Conservation (phyloP, 2,113 vertebrate genomes). For the Rana temporaria region DNA sequence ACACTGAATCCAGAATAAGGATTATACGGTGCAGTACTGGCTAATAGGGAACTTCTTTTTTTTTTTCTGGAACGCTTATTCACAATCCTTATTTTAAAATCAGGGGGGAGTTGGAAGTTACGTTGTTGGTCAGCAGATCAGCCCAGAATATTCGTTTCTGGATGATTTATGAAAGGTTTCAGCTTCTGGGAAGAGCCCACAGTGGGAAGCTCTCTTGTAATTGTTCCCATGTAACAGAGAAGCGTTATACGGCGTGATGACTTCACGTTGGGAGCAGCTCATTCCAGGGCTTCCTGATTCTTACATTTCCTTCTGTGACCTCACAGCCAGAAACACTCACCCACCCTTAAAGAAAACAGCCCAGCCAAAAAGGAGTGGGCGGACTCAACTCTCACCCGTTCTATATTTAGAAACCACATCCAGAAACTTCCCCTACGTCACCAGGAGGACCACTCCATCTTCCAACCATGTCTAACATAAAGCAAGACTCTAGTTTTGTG, state of each 20-base stretch:
- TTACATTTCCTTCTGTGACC: conserved; percentile 22
- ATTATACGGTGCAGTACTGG: too few relatives aligned
- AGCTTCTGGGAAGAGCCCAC: too few relatives aligned
- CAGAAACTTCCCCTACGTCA: neutral
- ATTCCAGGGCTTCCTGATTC: conserved; percentile 27
- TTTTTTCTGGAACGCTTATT: too few relatives aligned
- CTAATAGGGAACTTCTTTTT: too few relatives aligned
- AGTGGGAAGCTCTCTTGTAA: neutral
- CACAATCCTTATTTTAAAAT: too few relatives aligned
- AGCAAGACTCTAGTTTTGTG: too few relatives aligned
- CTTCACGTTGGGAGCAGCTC: conserved; percentile 12
- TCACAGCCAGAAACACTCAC: neutral
- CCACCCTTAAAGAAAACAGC: conserved; percentile 39
- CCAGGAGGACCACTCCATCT: neutral
- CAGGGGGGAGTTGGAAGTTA: too few relatives aligned
- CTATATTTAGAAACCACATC: conserved; percentile 2
- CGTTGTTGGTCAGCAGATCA: too few relatives aligned
- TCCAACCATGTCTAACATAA: too few relatives aligned
- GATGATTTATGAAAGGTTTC: too few relatives aligned
- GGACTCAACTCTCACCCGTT: neutral
- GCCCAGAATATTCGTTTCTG: too few relatives aligned
- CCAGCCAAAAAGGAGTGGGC: neutral
- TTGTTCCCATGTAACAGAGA: neutral
- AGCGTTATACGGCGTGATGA: neutral
- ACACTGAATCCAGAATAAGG: too few relatives aligned